Evolutionary conservation across 2,888 invertebrate species (phyloP), one percentile per base, ranked within the genome.

Genomic region (Chesias legatella): DNA sequence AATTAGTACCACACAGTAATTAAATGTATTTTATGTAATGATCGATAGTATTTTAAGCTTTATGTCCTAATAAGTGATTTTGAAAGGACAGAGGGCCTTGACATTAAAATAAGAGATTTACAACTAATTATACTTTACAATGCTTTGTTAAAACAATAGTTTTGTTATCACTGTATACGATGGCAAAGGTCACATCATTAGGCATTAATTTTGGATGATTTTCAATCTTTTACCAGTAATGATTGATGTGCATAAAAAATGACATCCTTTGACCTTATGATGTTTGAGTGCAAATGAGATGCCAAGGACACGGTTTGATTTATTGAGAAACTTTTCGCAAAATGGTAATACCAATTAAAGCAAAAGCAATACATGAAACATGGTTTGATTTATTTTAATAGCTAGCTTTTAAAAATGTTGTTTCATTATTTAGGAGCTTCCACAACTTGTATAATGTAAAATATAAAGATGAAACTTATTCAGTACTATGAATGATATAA

Each of bases 121-220:
- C 46, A 51, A 56, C 55, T 61, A 66, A 68, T 67, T 70, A 70
- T 45, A 53, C 58, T 53, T 52, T 60, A 69, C 62, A 62, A 67
- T 63, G 57, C 51, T 54, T 50, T 3, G 50, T 55, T 58, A 21
- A 63, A 62, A 69, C 67, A 60, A 56, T 53, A 51, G 42, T 46
- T 48, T 51, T 49, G 48, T 61, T 55, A 56, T 49, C 54, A 58
- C 50, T 59, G 57, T 61, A 49, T 56, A 44, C 41, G 53, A 31
- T 52, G 34, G 49, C 53, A 53, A 63, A 69, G 69, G 64, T 64
- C 67, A 66, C 48, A 38, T 49, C 40, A 37, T 31, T 48, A 43
- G 34, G 37, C 35, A 43, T 45, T 45, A 46, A 51, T 50, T 48
- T 48, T 30, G 37, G 11, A 33, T 44, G 35, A 48, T 42, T 44